A percentile compares a stretch with the other conserved stretches of the same genome.
Conservation (phyloP, 2,797 vertebrate species). For the Falco cherrug region DNA sequence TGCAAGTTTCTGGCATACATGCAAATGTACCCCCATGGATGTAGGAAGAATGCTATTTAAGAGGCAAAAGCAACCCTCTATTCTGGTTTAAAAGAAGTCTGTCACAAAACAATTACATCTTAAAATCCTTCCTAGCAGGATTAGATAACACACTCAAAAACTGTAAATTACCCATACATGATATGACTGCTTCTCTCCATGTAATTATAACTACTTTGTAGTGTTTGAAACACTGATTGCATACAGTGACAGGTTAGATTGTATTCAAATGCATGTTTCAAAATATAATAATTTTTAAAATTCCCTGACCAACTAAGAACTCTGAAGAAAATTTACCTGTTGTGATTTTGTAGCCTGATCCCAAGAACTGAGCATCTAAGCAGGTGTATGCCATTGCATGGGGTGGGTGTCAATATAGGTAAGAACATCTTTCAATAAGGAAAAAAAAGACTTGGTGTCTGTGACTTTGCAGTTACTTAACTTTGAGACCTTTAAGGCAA, state of each 20-base stretch:
- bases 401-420: not conserved
- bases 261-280: not conserved
- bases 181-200: not conserved
- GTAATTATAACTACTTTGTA: not conserved
- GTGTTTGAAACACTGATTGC: constrained; percentile 18
- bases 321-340: not conserved
- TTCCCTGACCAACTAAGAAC: not conserved
- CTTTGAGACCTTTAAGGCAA: not conserved
- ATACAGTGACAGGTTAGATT: not conserved
- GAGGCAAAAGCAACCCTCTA: not conserved
- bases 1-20: not conserved
- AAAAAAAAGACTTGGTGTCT: not conserved
- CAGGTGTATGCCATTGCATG: not conserved
- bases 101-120: not conserved
- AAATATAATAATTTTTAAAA: not conserved
- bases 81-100: not conserved
- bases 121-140: not conserved
- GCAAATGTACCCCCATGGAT: not conserved
- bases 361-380: not conserved
- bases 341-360: not conserved
- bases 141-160: not conserved
- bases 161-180: not conserved
- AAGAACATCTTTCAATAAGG: not conserved
- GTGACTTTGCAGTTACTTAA: not conserved
- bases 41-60: not conserved